Evolutionary conservation across 2,797 vertebrate genomes (phyloP).

Genomic region (Gila robusta): DNA sequence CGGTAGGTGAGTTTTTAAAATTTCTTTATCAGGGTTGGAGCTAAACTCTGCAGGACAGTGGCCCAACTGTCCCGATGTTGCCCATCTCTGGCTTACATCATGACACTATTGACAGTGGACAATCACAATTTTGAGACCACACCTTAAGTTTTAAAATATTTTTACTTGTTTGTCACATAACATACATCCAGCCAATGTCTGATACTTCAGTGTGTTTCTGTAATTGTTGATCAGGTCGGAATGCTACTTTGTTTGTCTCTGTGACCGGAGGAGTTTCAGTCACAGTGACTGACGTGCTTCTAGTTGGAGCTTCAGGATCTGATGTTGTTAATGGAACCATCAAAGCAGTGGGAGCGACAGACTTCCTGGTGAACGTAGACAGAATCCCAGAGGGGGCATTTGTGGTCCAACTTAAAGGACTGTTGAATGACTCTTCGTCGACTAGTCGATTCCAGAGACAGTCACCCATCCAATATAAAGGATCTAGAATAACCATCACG

Average conservation of each 20-base stretch:
- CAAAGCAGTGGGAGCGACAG: constrained; percentile 11
- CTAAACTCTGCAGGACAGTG: neutral
- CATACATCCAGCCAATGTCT: neutral
- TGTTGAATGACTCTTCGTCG: neutral
- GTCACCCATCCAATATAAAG: constrained; percentile 33
- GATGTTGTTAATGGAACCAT: constrained; percentile 23
- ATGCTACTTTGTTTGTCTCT: constrained; percentile 33
- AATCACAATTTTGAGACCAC: neutral
- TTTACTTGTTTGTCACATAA: neutral
- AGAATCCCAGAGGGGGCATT: constrained; percentile 34
- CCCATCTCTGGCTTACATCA: neutral
- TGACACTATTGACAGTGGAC: neutral
- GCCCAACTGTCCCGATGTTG: neutral
- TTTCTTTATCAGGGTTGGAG: neutral
- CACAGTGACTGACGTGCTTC: constrained; percentile 46
- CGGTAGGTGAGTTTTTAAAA: too few species aligned
- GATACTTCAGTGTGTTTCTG: neutral
- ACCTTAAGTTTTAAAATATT: neutral
- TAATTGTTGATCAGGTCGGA: constrained; percentile 42
- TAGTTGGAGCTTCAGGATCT: constrained; percentile 44
- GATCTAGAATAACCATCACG: constrained; percentile 34
- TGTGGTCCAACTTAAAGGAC: constrained; percentile 41
- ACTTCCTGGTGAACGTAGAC: constrained; percentile 50
- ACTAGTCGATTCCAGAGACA: constrained; percentile 46
- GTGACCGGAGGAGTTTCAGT: constrained; percentile 39